These are phyloP conservation scores for Thereva unica DNA, from an alignment of 2,888 invertebrate genomes.

Conservation along the genomic window DNA sequence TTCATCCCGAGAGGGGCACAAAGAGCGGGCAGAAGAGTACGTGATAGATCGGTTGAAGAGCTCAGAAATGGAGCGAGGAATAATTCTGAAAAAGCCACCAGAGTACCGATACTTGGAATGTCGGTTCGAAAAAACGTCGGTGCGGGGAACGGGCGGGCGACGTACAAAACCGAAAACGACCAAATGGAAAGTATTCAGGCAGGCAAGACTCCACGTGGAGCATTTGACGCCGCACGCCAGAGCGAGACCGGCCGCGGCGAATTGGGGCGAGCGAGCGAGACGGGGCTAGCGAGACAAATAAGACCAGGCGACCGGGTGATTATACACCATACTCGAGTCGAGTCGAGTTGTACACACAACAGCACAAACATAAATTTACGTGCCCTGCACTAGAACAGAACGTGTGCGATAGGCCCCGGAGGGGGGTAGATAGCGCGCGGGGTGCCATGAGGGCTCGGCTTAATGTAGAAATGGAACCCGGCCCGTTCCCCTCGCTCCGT, in stretches of 20 bases:
- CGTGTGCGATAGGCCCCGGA: constrained; percentile 8
- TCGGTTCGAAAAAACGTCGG: not conserved
- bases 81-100: constrained; percentile 32
- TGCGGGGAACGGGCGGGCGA: not conserved
- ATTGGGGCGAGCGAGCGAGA: not conserved
- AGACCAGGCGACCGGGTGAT: constrained; percentile 30
- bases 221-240: not conserved
- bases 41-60: constrained; percentile 19
- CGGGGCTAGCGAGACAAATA: constrained; percentile 12
- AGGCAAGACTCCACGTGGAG: constrained; percentile 28
- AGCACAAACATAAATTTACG: constrained; percentile 3
- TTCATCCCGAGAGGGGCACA: not conserved
- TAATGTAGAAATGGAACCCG: constrained; percentile 29
- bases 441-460: constrained; percentile 15
- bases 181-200: constrained; percentile 19
- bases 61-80: constrained; percentile 20
- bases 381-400: not conserved
- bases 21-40: constrained; percentile 27
- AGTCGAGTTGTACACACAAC: constrained; percentile 23
- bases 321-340: constrained; percentile 29
- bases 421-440: constrained; percentile 23
- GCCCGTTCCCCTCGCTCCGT: constrained; percentile 9
- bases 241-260: not conserved
- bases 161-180: constrained; percentile 21
- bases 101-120: constrained; percentile 27